Conservation (phyloP, 2,888 invertebrate genomes). For the Griposia aprilina region DNA sequence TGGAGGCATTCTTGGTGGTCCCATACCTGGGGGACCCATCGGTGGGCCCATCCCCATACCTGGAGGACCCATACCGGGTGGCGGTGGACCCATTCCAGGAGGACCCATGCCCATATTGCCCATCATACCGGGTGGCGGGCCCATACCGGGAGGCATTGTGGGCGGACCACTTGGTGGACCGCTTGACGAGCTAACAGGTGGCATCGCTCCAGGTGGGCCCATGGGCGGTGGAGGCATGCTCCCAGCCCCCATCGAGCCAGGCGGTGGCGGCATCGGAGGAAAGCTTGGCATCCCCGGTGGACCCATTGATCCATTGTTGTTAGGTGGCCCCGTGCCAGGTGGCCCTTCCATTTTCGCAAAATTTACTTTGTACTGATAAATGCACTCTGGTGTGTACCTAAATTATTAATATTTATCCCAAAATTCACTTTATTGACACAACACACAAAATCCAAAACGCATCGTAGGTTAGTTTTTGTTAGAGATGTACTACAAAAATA, state of each 20-base stretch:
- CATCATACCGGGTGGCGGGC: conserved; percentile 73
- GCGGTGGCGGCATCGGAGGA: conserved; percentile 82
- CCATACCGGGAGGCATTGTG: conserved; percentile 70
- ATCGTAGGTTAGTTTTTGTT: conserved; percentile 55
- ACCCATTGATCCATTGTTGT: conserved; percentile 79
- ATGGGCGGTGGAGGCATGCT: conserved; percentile 73
- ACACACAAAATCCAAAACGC: conserved; percentile 40
- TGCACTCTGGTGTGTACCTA: conserved; percentile 2
- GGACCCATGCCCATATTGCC: conserved; percentile 77
- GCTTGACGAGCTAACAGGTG: conserved; percentile 75
- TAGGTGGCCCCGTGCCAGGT: conserved; percentile 82
- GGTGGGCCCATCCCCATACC: conserved; percentile 80
- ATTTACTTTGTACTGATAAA: conserved; percentile 7
- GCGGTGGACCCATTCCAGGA: conserved; percentile 76
- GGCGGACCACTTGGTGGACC: conserved; percentile 71
- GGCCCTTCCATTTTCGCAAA: conserved; percentile 82
- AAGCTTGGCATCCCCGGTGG: conserved; percentile 81
- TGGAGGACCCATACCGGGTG: conserved; percentile 68
- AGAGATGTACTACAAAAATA: conserved; percentile 35
- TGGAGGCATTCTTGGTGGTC: conserved; percentile 82
- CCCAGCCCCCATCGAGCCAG: conserved; percentile 76
- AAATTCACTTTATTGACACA: conserved; percentile 57
- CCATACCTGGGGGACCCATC: conserved; percentile 81
- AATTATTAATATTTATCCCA: conserved; percentile 1
- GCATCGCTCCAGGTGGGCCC: conserved; percentile 81